Percentiles rank a stretch among this genome's conserved stretches.
These are phyloP conservation scores for Oophaga sylvatica DNA, from an alignment of 2,797 vertebrate genomes.

Conservation along the genomic window DNA sequence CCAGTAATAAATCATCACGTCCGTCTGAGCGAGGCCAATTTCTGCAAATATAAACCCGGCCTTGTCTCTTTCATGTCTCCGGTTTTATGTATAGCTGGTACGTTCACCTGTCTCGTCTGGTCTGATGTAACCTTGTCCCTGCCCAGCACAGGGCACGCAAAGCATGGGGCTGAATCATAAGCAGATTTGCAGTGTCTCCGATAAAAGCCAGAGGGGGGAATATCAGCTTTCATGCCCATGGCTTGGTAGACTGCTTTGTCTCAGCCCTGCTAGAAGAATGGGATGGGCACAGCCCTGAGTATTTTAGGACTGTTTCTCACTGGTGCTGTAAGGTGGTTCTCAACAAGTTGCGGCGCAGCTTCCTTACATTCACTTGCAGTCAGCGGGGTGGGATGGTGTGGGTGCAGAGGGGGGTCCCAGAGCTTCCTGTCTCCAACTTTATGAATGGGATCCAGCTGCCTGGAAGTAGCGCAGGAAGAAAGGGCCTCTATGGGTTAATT, in stretches of 20 bases:
- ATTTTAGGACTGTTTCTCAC: neutral
- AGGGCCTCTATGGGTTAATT: neutral
- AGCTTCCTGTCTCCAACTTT: constrained; percentile 41
- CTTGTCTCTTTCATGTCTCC: neutral
- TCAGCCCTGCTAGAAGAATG: neutral
- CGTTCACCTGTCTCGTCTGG: constrained; percentile 19
- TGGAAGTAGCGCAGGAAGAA: constrained; percentile 32
- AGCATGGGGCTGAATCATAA: constrained; percentile 35
- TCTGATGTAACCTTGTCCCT: constrained; percentile 27
- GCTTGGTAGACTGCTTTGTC: neutral
- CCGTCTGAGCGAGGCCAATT: neutral
- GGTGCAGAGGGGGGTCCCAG: neutral
- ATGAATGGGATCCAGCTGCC: constrained; percentile 42
- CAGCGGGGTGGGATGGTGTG: neutral
- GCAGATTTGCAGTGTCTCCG: neutral
- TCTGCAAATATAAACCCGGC: neutral
- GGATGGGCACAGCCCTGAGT: neutral
- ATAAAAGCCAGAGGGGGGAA: neutral
- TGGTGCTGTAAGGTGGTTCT: neutral
- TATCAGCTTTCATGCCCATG: neutral
- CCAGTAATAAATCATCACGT: neutral
- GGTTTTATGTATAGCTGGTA: neutral
- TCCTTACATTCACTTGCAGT: constrained; percentile 22
- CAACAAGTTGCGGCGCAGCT: neutral
- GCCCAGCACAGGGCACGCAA: neutral